Percentiles rank a stretch among this genome's conserved stretches.
Conservation (phyloP, 2,113 vertebrate genomes). For the Sapajus apella region DNA sequence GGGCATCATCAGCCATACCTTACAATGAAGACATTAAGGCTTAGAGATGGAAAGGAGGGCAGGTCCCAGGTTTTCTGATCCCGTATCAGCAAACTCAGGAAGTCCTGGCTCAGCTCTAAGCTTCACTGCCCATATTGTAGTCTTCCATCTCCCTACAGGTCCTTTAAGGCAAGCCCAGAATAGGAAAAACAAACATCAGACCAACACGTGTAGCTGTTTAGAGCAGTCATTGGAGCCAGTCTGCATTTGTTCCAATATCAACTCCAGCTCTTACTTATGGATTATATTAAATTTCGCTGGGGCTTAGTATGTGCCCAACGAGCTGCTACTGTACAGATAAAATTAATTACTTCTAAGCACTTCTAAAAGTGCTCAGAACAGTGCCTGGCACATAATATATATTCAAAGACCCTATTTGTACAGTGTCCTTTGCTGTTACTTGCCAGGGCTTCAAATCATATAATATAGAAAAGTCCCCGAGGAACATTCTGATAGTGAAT, state of each 20-base stretch:
- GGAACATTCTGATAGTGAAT: background rate
- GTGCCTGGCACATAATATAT: background rate
- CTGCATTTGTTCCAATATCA: background rate
- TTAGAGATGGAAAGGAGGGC: background rate
- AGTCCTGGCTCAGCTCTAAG: background rate
- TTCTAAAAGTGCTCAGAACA: background rate
- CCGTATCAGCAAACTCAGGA: background rate
- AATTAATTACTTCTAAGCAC: background rate
- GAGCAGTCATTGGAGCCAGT: background rate
- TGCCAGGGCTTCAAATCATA: background rate
- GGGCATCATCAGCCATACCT: background rate
- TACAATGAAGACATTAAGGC: background rate
- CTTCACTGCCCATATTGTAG: background rate
- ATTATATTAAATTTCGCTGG: background rate
- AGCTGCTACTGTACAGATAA: background rate
- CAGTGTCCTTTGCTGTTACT: background rate
- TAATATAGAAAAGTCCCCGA: background rate
- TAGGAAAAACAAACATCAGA: background rate
- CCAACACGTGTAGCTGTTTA: background rate
- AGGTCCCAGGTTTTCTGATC: background rate
- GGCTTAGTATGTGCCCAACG: background rate
- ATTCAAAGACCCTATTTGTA: background rate
- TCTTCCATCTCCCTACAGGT: background rate
- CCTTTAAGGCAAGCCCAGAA: background rate
- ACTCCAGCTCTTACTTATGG: background rate